phyloP scores from a whole-genome alignment of 2,888 invertebrate genomes.

The Barypeithes pellucidus region DNA sequence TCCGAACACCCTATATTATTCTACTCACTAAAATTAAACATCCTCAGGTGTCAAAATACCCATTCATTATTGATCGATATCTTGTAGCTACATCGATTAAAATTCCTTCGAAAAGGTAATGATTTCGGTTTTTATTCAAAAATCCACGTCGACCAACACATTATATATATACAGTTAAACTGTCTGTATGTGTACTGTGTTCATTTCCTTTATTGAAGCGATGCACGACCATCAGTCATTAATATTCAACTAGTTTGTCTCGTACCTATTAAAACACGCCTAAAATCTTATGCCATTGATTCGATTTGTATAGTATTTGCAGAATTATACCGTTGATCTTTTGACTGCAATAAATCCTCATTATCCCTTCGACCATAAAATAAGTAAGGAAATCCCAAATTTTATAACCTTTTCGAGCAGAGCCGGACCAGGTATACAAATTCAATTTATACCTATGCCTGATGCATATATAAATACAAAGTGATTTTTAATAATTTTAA shows the following conservation, averaged over 20 bases:
- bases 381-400: too few relatives aligned
- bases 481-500: too few relatives aligned
- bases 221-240: not conserved
- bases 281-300: not conserved
- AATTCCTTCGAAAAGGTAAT: conserved; percentile 3
- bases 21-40: not conserved
- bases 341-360: too few relatives aligned
- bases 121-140: conserved; percentile 10
- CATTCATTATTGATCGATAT: conserved; percentile 7
- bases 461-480: too few relatives aligned
- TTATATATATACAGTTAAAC: conserved; percentile 3
- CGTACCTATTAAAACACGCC: not conserved
- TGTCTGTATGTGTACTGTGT: conserved; percentile 13
- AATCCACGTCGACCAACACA: conserved; percentile 4
- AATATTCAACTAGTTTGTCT: conserved; percentile 2
- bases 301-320: too few relatives aligned
- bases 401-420: too few relatives aligned
- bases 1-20: not conserved
- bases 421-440: too few relatives aligned
- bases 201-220: not conserved
- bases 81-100: not conserved
- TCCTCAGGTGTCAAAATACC: not conserved
- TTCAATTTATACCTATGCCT: too few relatives aligned
- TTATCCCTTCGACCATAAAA: too few relatives aligned
- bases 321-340: too few relatives aligned